phyloP scores from a whole-genome alignment of 2,888 invertebrate species.

The Oscheius myriophilus region DNA sequence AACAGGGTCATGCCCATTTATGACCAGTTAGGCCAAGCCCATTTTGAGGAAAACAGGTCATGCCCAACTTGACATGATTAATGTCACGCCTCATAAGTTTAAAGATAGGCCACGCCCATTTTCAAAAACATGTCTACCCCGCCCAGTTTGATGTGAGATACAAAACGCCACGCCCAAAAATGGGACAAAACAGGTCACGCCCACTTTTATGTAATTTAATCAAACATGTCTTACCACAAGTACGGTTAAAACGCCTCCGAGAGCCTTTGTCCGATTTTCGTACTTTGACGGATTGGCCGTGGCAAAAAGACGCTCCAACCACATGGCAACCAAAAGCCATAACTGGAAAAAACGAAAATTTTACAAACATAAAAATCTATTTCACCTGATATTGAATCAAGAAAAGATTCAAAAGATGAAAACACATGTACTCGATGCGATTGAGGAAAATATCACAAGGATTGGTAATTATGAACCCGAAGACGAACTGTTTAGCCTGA shows the following conservation, averaged over 20 bases:
- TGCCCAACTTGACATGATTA: too few species aligned
- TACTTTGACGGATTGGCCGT: slow-evolving; percentile 6
- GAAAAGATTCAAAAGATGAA: slow-evolving; percentile 12
- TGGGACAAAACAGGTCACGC: too few species aligned
- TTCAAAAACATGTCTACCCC: too few species aligned
- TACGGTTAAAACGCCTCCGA: neutral
- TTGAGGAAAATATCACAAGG: slow-evolving; percentile 15
- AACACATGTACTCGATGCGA: slow-evolving; percentile 11
- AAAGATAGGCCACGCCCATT: too few species aligned
- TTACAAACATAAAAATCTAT: neutral
- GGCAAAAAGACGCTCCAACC: slow-evolving; percentile 14
- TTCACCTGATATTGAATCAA: slow-evolving; percentile 20
- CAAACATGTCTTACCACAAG: neutral
- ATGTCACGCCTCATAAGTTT: too few species aligned
- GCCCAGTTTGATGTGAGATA: too few species aligned
- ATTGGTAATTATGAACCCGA: neutral
- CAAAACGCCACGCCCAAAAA: too few species aligned
- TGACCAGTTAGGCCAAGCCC: too few species aligned
- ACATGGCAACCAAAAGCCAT: slow-evolving; percentile 21
- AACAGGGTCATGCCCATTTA: too few species aligned
- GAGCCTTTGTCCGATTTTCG: slow-evolving; percentile 15
- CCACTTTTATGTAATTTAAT: neutral
- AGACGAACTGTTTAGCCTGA: slow-evolving; percentile 21
- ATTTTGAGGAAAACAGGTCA: too few species aligned
- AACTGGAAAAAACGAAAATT: slow-evolving; percentile 1